These are phyloP conservation scores for Hesperophylax magnus DNA, from an alignment of 1,140 invertebrate genomes.

Conservation along the genomic window DNA sequence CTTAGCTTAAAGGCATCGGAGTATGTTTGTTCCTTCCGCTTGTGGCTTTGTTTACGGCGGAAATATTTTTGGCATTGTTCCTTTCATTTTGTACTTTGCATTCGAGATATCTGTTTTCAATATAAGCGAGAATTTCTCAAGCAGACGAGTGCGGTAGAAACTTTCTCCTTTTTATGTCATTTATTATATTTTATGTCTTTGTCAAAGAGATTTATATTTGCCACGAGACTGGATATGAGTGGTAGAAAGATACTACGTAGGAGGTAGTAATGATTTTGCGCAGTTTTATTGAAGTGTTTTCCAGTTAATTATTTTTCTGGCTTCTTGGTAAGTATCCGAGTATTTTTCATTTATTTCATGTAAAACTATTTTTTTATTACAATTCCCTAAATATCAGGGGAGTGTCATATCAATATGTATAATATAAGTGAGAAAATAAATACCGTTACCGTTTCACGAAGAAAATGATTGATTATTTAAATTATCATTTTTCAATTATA, in stretches of 20 bases:
- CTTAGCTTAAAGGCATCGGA: too few relatives aligned
- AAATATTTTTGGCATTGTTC: conserved; percentile 30
- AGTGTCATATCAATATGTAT: too few relatives aligned
- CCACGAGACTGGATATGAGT: conserved; percentile 2
- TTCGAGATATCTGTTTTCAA: conserved; percentile 31
- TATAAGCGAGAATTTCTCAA: not conserved
- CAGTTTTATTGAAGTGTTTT: too few relatives aligned
- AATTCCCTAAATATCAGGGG: too few relatives aligned
- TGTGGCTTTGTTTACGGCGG: conserved; percentile 2
- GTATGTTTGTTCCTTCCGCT: too few relatives aligned
- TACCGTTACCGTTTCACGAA: too few relatives aligned
- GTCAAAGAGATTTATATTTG: conserved; percentile 15
- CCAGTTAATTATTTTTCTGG: too few relatives aligned
- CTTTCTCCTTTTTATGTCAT: conserved; percentile 27
- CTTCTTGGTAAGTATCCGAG: too few relatives aligned
- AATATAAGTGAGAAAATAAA: not conserved
- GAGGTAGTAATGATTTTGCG: too few relatives aligned
- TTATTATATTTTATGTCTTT: conserved; percentile 33
- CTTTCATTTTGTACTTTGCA: conserved; percentile 24
- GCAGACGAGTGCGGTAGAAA: not conserved
- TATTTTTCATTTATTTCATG: not conserved
- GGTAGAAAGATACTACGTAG: not conserved
- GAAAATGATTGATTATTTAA: too few relatives aligned
- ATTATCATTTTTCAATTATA: too few relatives aligned
- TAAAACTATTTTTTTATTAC: too few relatives aligned